phyloP scores from a whole-genome alignment of 2,113 vertebrate genomes.

The Regulus satrapa region DNA sequence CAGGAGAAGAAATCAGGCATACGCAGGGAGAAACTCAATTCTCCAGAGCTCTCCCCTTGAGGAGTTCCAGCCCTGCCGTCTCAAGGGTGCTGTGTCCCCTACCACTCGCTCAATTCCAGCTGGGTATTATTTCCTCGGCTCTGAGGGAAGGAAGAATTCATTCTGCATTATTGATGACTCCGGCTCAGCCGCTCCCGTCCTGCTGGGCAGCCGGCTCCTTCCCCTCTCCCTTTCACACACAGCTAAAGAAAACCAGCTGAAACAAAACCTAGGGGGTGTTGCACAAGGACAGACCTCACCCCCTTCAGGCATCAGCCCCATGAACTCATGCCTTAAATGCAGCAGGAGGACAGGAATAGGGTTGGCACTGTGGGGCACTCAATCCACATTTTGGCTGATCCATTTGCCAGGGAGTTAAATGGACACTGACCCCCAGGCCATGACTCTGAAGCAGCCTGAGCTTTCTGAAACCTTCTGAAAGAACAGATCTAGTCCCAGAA shows the following conservation, averaged over 20 bases:
- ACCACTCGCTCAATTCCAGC: neutral
- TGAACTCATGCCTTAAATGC: accelerated
- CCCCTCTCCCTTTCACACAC: neutral
- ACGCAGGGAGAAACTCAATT: conserved; percentile 42
- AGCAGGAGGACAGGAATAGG: accelerated
- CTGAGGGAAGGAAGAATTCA: conserved; percentile 36
- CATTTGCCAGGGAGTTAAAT: neutral
- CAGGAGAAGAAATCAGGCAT: conserved; percentile 10
- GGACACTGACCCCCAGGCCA: neutral
- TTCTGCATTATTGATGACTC: conserved; percentile 54
- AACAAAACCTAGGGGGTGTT: accelerated
- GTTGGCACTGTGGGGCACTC: accelerated
- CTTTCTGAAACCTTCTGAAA: neutral
- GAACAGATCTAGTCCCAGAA: neutral
- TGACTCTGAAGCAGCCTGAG: neutral
- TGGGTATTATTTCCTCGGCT: conserved; percentile 37
- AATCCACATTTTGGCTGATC: accelerated
- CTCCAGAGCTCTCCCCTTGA: conserved; percentile 10
- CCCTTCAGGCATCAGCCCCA: accelerated
- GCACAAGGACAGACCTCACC: accelerated
- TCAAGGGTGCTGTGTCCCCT: conserved; percentile 55
- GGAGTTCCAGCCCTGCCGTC: neutral
- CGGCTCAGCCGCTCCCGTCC: neutral
- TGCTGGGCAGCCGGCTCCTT: neutral
- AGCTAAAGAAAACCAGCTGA: neutral